Conservation (phyloP, 2,113 vertebrate genomes). For the Stigmatopora nigra region DNA sequence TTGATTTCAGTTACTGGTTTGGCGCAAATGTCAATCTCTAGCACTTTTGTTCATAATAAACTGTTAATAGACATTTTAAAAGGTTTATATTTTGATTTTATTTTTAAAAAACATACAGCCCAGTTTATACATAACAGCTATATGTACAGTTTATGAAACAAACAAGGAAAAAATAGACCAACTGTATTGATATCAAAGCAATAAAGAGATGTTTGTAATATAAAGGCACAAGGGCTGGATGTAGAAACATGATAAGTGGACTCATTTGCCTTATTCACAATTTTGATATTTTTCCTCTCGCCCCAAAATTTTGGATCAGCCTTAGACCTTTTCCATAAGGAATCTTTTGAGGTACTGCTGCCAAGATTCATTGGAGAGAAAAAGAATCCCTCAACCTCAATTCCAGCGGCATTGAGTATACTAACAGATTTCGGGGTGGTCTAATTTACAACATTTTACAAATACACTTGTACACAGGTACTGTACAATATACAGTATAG, state of each 20-base stretch:
- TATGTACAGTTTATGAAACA: conserved; percentile 67
- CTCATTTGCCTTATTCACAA: background rate
- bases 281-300: background rate
- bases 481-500: conserved; percentile 59
- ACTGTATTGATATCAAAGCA: conserved; percentile 13
- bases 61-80: too few species aligned
- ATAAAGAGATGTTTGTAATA: conserved; percentile 9
- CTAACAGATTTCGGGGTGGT: background rate
- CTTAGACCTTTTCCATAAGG: background rate
- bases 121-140: conserved; percentile 50
- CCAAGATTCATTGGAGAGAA: background rate
- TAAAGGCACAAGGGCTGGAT: conserved; percentile 46
- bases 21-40: too few species aligned
- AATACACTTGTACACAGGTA: conserved; percentile 55
- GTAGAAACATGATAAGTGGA: background rate
- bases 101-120: conserved; percentile 54
- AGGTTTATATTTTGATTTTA: conserved; percentile 32
- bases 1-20: too few species aligned
- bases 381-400: background rate
- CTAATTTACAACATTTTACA: conserved; percentile 54
- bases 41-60: too few species aligned
- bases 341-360: background rate
- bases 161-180: conserved; percentile 22
- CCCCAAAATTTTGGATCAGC: background rate
- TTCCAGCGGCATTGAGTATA: background rate